Evolutionary conservation across 1,140 invertebrate species (phyloP).

Genomic region (Neodiprion lecontei): DNA sequence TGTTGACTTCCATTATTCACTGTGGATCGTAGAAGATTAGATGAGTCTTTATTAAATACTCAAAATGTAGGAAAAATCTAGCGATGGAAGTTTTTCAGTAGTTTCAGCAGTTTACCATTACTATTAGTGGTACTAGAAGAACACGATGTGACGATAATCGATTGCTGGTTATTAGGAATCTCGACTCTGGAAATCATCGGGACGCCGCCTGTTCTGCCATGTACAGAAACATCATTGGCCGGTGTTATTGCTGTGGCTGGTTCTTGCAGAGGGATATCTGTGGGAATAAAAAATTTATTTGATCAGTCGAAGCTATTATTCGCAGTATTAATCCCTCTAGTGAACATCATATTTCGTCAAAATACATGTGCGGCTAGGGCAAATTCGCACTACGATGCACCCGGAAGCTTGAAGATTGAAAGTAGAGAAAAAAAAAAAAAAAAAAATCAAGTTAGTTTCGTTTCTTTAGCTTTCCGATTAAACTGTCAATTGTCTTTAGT

Average conservation of each 20-base stretch:
- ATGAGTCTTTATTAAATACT: not conserved
- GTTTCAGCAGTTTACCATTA: conserved; percentile 34
- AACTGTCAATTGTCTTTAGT: no score
- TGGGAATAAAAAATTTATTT: not conserved
- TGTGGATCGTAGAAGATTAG: not conserved
- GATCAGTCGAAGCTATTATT: conserved; percentile 21
- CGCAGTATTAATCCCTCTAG: conserved; percentile 1
- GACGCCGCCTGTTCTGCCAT: conserved; percentile 40
- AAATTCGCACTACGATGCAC: no score
- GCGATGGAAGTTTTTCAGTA: not conserved
- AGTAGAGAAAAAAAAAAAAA: no score
- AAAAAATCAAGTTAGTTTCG: no score
- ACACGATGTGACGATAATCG: conserved; percentile 28
- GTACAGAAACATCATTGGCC: conserved; percentile 54
- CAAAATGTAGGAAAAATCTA: no score
- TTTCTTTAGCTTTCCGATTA: no score
- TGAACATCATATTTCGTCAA: conserved; percentile 8
- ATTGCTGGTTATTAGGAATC: conserved; percentile 40
- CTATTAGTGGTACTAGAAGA: conserved; percentile 35
- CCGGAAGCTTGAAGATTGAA: no score
- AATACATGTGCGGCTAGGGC: no score
- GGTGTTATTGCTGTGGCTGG: conserved; percentile 39
- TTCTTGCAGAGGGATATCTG: conserved; percentile 59
- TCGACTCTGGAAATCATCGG: conserved; percentile 38
- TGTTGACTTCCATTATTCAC: conserved; percentile 38